Percentiles rank a stretch among this genome's conserved stretches.
These are phyloP conservation scores for Nomada ferruginata DNA, from an alignment of 2,888 invertebrate genomes.

Conservation along the genomic window DNA sequence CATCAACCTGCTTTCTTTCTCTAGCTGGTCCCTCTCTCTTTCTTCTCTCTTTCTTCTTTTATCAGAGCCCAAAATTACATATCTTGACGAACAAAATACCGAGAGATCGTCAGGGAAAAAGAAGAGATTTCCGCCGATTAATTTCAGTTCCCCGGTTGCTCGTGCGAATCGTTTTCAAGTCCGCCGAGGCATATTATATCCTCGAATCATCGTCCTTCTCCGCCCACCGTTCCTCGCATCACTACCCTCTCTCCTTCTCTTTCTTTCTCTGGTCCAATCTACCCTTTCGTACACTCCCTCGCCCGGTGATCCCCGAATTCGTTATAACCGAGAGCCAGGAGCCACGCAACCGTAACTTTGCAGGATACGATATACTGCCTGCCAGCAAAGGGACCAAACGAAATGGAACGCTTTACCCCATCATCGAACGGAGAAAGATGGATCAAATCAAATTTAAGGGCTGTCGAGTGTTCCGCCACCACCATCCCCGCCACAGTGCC, in stretches of 20 bases:
- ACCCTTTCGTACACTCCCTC: slow-evolving; percentile 42
- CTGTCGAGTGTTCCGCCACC: slow-evolving; percentile 60
- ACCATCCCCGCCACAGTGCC: slow-evolving; percentile 9
- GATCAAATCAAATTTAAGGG: slow-evolving; percentile 69
- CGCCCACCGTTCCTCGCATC: not conserved
- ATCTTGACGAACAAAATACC: slow-evolving; percentile 33
- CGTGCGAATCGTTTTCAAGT: slow-evolving; percentile 61
- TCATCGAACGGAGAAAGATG: slow-evolving; percentile 53
- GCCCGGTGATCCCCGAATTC: slow-evolving; percentile 65
- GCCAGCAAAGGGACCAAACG: slow-evolving; percentile 19
- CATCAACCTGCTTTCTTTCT: no score
- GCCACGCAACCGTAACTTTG: slow-evolving; percentile 69
- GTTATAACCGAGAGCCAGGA: slow-evolving; percentile 65
- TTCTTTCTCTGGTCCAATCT: slow-evolving; percentile 23
- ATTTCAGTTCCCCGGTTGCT: slow-evolving; percentile 50
- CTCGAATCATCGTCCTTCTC: slow-evolving; percentile 43
- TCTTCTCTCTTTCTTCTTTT: not conserved
- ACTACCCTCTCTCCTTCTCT: slow-evolving; percentile 11
- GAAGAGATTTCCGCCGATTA: slow-evolving; percentile 56
- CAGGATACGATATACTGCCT: slow-evolving; percentile 57
- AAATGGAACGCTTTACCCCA: slow-evolving; percentile 10
- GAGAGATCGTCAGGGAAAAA: slow-evolving; percentile 35
- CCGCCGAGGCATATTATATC: slow-evolving; percentile 60
- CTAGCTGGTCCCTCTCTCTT: no score
- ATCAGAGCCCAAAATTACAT: slow-evolving; percentile 25